A percentile compares a stretch with the other conserved stretches of the same genome.
Conservation (phyloP, 2,797 vertebrate genomes). For the Anomalospiza imberbis region DNA sequence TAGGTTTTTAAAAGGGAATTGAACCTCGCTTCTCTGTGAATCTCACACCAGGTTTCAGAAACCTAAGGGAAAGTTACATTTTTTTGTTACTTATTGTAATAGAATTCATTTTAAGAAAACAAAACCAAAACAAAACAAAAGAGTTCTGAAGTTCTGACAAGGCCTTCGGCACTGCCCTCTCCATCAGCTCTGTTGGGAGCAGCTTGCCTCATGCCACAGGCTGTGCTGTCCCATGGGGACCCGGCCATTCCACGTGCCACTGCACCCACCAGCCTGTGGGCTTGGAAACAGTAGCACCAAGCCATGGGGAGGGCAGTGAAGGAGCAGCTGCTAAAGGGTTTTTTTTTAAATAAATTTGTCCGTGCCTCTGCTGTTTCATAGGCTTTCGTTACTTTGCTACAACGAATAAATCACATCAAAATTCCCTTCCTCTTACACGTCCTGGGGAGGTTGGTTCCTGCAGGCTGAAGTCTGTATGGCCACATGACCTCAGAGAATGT, state of each 20-base stretch:
- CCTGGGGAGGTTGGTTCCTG: not conserved
- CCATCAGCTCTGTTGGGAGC: not conserved
- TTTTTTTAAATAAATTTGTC: not conserved
- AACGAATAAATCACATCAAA: conserved; percentile 7
- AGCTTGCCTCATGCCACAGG: not conserved
- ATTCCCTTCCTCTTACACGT: not conserved
- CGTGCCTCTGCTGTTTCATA: conserved; percentile 26
- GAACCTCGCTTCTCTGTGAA: conserved; percentile 13
- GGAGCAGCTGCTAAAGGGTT: conserved; percentile 22
- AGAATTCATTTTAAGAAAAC: not conserved
- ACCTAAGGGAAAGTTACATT: not conserved
- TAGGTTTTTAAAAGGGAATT: conserved; percentile 55
- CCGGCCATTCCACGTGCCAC: rapidly evolving
- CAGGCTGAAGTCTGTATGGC: not conserved
- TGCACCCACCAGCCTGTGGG: not conserved
- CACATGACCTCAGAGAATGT: not conserved
- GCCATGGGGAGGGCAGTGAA: conserved; percentile 12
- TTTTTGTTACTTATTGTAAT: conserved; percentile 22
- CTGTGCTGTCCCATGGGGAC: not conserved
- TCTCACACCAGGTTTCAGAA: not conserved
- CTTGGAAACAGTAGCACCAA: not conserved
- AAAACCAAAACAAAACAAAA: not conserved
- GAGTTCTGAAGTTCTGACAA: not conserved
- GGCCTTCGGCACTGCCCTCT: conserved; percentile 14
- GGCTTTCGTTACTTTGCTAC: conserved; percentile 29